Percentiles rank a stretch among this genome's conserved stretches.
These are phyloP conservation scores for Drosophila subsilvestris DNA, from an alignment of 2,888 invertebrate species.

Conservation along the genomic window DNA sequence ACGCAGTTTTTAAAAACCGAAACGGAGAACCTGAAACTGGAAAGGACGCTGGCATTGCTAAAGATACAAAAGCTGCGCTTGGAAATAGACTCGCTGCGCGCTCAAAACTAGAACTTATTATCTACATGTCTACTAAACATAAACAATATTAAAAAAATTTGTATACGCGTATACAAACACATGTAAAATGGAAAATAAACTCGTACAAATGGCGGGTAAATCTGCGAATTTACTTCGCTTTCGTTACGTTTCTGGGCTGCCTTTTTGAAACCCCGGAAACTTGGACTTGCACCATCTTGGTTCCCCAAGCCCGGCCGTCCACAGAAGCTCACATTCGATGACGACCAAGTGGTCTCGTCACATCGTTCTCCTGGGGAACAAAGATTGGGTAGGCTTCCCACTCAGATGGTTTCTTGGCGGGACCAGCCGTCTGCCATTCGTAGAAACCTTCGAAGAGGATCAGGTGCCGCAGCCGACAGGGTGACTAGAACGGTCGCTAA, in stretches of 20 bases:
- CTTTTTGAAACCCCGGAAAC: constrained; percentile 10
- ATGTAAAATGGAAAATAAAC: no score
- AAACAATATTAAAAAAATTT: no score
- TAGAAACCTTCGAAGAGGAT: constrained; percentile 95
- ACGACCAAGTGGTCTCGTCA: constrained; percentile 85
- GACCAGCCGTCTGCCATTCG: constrained; percentile 90
- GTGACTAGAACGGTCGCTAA: no score
- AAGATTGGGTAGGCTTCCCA: constrained; percentile 92
- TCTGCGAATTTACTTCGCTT: constrained; percentile 6
- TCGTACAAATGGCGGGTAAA: no score
- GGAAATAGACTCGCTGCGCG: constrained; percentile 35
- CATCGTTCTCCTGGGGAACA: constrained; percentile 86
- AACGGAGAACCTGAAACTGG: constrained; percentile 38
- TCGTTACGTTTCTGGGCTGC: neutral
- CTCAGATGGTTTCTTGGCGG: constrained; percentile 87
- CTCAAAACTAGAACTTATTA: constrained; percentile 6
- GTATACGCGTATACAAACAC: no score
- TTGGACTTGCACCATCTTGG: no score
- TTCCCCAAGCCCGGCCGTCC: constrained; percentile 91
- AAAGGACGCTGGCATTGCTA: constrained; percentile 29
- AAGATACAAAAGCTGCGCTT: constrained; percentile 34
- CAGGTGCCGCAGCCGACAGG: no score
- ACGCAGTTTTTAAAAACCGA: constrained; percentile 39
- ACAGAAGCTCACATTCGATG: constrained; percentile 86
- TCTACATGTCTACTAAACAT: no score